These are phyloP conservation scores for Venusia cambrica DNA, from an alignment of 2,888 invertebrate genomes.

Conservation along the genomic window DNA sequence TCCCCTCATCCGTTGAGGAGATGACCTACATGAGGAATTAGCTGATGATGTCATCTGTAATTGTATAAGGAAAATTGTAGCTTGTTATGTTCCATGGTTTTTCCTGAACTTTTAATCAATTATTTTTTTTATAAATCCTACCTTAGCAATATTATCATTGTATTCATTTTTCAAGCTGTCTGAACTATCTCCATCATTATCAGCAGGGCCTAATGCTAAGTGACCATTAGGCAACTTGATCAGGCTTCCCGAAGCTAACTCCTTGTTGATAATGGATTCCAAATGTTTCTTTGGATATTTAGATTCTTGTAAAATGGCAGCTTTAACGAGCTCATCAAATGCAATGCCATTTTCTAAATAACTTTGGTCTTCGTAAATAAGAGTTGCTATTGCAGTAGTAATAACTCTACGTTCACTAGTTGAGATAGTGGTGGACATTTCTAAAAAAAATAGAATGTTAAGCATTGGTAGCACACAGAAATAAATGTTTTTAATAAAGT, in stretches of 20 bases:
- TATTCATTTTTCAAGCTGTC: conserved; percentile 74
- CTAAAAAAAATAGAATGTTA: conserved; percentile 27
- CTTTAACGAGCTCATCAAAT: conserved; percentile 83
- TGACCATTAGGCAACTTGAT: conserved; percentile 85
- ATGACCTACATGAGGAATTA: conserved; percentile 73
- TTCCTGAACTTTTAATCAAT: too few species aligned
- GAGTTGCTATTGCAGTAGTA: conserved; percentile 85
- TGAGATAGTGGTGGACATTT: conserved; percentile 69
- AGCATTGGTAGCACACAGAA: too few species aligned
- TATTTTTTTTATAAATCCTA: conserved; percentile 25
- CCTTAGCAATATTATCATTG: conserved; percentile 69
- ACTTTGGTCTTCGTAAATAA: conserved; percentile 86
- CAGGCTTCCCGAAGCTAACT: conserved; percentile 85
- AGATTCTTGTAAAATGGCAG: conserved; percentile 84
- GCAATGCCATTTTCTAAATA: conserved; percentile 87
- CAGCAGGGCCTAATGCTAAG: conserved; percentile 83
- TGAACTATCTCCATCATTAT: conserved; percentile 79
- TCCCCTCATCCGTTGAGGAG: conserved; percentile 70
- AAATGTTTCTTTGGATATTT: conserved; percentile 83
- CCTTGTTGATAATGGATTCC: conserved; percentile 84
- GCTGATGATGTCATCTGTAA: conserved; percentile 75
- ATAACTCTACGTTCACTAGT: conserved; percentile 79
- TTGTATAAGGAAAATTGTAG: conserved; percentile 2
- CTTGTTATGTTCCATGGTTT: too few species aligned
- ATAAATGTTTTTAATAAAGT: conserved; percentile 1